Base-by-base conservation (phyloP, 2,113 vertebrate species). In the Saccopteryx bilineata region DNA sequence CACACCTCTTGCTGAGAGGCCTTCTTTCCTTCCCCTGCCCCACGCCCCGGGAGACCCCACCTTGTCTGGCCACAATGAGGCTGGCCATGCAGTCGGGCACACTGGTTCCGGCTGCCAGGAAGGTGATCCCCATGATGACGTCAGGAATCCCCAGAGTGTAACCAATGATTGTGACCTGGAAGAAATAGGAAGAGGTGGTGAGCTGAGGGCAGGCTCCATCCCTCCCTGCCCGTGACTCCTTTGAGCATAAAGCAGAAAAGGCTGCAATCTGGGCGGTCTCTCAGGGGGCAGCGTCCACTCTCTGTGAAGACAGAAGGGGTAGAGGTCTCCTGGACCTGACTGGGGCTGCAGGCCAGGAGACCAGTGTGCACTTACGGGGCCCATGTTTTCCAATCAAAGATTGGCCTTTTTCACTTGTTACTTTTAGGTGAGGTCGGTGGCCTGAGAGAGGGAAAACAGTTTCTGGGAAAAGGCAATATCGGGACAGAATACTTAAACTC, bases 1-100 rank as follows among this genome's bases (percentile, higher is more conserved):
- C n/a, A 74, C 26, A 63, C 10, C 75, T 17, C 28, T 56, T 78
- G 50, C 21, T 78, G 60, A 69, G 12, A 61, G 17, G 23, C 5
- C 52, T 46, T n/a, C 14, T 21, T 84, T 19, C n/a, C 8, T 71
- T 7, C 7, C 21, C 54, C 4, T 8, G 13, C 14, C 61, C 39
- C 9, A 0, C 8, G 2, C 12, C 31, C 31, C 21, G 15, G 18
- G 23, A n/a, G 58, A 18, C 13, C 98, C 46, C 93, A 99, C 99
- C 99, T 99, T 99, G 99, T 96, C 99, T 98, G 79, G 99, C 99
- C 88, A 99, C 99, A 0, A 99, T 99, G 75, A 99, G 99, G 98
- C 99, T 99, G 92, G 99, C 99, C 99, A 99, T 99, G 98, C 99
- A 99, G 98, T 99, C 99, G 0, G 99, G 99, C 96, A 99, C 99